Evolutionary conservation across 2,113 vertebrate species (phyloP), one percentile per base, ranked within the genome.

Genomic region (Fukomys damarensis): DNA sequence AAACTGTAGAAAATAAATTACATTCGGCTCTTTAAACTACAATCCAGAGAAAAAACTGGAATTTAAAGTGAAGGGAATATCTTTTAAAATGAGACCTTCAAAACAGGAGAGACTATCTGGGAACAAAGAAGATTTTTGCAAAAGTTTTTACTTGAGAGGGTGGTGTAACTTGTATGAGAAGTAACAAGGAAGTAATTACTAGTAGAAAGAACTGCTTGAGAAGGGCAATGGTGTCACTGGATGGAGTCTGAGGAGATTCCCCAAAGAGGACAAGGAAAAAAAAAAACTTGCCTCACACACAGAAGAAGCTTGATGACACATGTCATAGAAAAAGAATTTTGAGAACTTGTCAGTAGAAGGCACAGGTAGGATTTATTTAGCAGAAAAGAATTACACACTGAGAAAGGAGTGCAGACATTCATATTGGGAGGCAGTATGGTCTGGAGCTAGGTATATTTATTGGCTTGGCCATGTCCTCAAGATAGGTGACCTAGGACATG

Each of bases 1-100:
- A 94, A 96, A 93, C 74, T 38, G 26, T 92, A 38, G 91, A 95
- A 86, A 95, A 76, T 88, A 93, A 86, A 86, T 94, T 46, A 58
- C 79, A 46, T 14, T 88, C 13, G 96, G 14, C 52, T 93, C 35
- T 82, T 96, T 81, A 92, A 4, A 72, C 63, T 92, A 22, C 43
- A 77, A 5, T 74, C 49, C 93, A 74, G 30, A 84, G 30, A 41
- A n/a, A 85, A 86, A 61, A 59, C 1, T 82, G 43, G 90, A 93
- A 65, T 86, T 56, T 59, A 94, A 70, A 35, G 81, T 30, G 28
- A 58, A 79, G 86, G 94, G 43, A 76, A 93, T 46, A 2, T 52
- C 6, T 89, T 86, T 90, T 46, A 54, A 76, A 56, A 56, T 86
- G 6, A 20, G 30, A 58, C 19, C 52, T 22, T 80, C 9, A 16